A percentile compares a stretch with the other conserved stretches of the same genome.
Evolutionary conservation across 1,140 invertebrate genomes (phyloP).

Genomic region (Vanessa atalanta): DNA sequence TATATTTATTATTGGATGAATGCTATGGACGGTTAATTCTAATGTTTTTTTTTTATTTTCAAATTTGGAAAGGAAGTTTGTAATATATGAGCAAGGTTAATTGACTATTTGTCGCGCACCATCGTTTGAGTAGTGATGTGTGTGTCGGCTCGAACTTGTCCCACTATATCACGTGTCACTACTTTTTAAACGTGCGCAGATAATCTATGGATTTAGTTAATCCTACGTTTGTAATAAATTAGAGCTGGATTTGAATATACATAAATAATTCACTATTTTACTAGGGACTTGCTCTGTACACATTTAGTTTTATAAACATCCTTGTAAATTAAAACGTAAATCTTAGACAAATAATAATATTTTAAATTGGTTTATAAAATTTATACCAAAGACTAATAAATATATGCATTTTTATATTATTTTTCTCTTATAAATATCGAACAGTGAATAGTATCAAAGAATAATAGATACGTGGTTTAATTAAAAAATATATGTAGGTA

Average conservation of each 20-base stretch:
- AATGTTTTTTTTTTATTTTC: neutral
- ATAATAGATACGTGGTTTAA: too few relatives aligned
- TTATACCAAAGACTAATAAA: too few relatives aligned
- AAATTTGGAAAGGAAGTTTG: conserved; percentile 42
- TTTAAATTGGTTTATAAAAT: too few relatives aligned
- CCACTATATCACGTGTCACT: conserved; percentile 58
- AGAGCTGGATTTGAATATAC: conserved; percentile 24
- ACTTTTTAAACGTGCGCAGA: conserved; percentile 56
- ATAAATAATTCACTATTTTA: conserved; percentile 23
- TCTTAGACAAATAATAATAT: too few relatives aligned
- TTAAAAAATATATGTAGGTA: too few relatives aligned
- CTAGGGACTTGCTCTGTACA: neutral
- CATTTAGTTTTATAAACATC: neutral
- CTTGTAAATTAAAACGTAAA: too few relatives aligned
- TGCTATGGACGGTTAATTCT: neutral
- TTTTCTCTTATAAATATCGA: too few relatives aligned
- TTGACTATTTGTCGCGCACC: conserved; percentile 59
- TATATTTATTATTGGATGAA: neutral
- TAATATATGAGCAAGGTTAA: conserved; percentile 58
- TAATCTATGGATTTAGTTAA: conserved; percentile 52
- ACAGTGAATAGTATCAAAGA: too few relatives aligned
- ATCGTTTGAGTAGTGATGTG: conserved; percentile 41
- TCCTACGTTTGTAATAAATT: conserved; percentile 47
- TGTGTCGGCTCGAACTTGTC: conserved; percentile 56
- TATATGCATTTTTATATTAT: too few relatives aligned